Conservation (phyloP, 2,113 vertebrate genomes). For the Turnix velox region DNA sequence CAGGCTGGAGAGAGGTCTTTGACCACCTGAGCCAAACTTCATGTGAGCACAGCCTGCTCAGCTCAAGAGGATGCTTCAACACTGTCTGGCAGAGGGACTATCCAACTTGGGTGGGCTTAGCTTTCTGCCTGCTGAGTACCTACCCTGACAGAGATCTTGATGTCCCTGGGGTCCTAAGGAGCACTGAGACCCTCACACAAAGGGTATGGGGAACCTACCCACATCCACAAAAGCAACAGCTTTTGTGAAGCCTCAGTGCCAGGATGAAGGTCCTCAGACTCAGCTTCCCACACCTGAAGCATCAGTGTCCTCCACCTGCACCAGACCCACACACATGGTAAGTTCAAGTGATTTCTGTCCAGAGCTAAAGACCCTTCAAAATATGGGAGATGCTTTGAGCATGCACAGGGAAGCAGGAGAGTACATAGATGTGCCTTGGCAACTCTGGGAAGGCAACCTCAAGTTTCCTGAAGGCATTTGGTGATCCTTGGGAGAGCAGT, state of each 20-base stretch:
- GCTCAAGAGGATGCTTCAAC: neutral
- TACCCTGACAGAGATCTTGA: neutral
- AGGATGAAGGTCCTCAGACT: neutral
- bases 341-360: neutral
- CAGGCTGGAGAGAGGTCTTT: neutral
- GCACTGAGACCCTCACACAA: neutral
- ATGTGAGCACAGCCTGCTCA: neutral
- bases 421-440: neutral
- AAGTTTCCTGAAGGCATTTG: neutral
- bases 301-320: neutral
- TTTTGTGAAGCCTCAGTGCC: neutral
- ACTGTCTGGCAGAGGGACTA: neutral
- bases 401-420: neutral
- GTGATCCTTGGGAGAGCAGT: neutral
- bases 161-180: neutral
- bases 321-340: neutral
- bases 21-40: neutral
- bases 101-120: fast-evolving
- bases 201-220: neutral
- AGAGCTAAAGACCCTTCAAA: neutral
- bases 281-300: neutral
- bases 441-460: neutral
- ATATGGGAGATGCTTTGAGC: neutral
- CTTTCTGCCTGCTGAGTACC: no score
- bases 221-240: no score